phyloP scores from a whole-genome alignment of 2,797 vertebrate genomes.

The Fistularia commersonii region DNA sequence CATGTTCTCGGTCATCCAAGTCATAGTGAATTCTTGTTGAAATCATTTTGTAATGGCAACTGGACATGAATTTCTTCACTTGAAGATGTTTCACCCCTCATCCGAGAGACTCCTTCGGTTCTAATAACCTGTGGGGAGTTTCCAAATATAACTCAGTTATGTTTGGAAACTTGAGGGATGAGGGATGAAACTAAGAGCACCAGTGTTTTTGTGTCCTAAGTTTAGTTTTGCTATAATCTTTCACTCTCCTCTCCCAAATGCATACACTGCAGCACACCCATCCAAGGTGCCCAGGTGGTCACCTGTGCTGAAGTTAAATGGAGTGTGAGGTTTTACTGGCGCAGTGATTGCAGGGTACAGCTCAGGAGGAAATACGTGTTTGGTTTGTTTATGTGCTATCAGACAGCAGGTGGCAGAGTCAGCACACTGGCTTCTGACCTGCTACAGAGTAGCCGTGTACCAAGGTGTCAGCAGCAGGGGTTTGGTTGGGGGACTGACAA shows the following conservation, averaged over 20 bases:
- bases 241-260: neutral
- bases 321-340: conserved; percentile 76
- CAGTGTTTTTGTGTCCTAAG: too few species aligned
- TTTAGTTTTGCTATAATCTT: too few species aligned
- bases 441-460: neutral
- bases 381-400: conserved; percentile 64
- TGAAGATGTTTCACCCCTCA: too few species aligned
- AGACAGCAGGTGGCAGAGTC: conserved; percentile 73
- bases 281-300: conserved; percentile 49
- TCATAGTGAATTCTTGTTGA: too few species aligned
- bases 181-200: too few species aligned
- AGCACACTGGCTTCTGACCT: conserved; percentile 43
- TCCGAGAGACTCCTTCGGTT: too few species aligned
- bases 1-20: too few species aligned
- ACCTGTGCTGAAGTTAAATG: conserved; percentile 76
- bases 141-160: too few species aligned
- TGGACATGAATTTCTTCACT: too few species aligned
- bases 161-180: too few species aligned
- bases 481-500: conserved; percentile 4
- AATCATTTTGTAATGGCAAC: too few species aligned
- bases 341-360: conserved; percentile 73
- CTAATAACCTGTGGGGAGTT: too few species aligned
- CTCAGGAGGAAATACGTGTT: conserved; percentile 68
- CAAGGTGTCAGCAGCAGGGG: conserved; percentile 15
- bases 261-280: neutral